Conservation (phyloP, 2,113 vertebrate species). For the Saimiri boliviensis region DNA sequence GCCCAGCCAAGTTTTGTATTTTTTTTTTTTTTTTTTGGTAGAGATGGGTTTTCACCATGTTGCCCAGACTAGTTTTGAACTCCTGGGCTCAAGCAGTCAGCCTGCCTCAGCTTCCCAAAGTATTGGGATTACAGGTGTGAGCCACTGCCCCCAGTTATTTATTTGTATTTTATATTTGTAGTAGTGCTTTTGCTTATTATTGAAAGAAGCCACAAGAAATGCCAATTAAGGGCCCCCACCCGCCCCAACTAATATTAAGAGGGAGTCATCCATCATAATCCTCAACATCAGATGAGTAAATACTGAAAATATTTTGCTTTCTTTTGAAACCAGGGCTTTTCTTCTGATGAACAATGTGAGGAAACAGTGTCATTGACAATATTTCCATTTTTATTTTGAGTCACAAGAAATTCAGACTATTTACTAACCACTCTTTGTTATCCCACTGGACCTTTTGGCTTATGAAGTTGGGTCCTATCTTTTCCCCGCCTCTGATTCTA, state of each 20-base stretch:
- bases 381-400: slow-evolving; percentile 20
- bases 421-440: not conserved
- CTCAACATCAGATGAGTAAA: not conserved
- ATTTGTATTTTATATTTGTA: not conserved
- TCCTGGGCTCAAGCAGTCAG: too few relatives aligned
- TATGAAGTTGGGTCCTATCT: not conserved
- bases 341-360: not conserved
- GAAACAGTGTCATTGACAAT: not conserved
- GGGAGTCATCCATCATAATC: not conserved
- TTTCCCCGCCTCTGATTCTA: not conserved
- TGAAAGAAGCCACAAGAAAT: not conserved
- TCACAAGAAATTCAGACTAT: not conserved
- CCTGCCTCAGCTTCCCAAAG: too few relatives aligned
- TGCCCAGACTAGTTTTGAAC: too few relatives aligned
- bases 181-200: not conserved
- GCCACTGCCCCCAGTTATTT: too few relatives aligned
- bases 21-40: too few relatives aligned
- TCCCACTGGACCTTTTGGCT: not conserved
- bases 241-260: not conserved
- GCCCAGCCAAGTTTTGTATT: too few relatives aligned
- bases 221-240: not conserved
- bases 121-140: too few relatives aligned
- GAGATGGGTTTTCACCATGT: too few relatives aligned
- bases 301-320: not conserved
- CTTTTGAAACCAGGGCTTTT: not conserved